Evolutionary conservation across 2,113 vertebrate genomes (phyloP).

Genomic region (Chaetops frenatus): DNA sequence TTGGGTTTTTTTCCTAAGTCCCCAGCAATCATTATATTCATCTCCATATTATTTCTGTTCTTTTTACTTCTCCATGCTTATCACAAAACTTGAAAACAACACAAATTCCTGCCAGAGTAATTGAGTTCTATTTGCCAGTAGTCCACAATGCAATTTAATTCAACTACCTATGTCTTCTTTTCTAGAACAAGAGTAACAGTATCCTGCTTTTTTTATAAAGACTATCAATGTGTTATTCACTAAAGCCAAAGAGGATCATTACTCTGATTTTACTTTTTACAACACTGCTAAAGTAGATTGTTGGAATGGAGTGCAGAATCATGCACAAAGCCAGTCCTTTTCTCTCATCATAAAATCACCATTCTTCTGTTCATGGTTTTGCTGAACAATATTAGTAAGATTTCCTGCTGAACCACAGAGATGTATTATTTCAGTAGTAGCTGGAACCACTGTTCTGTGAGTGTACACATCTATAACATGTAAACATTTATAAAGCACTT

Average conservation of each 20-base stretch:
- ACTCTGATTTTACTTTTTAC: background rate
- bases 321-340: background rate
- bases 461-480: background rate
- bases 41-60: background rate
- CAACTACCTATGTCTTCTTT: background rate
- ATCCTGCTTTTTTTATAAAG: background rate
- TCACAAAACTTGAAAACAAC: background rate
- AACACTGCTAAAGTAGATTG: background rate
- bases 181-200: background rate
- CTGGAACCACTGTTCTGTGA: background rate
- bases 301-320: background rate
- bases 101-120: background rate
- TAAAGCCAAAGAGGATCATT: background rate
- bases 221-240: background rate
- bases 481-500: background rate
- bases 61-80: background rate
- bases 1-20: background rate
- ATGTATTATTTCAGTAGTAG: background rate
- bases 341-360: background rate
- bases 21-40: background rate
- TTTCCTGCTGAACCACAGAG: background rate
- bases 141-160: background rate
- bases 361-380: background rate
- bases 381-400: background rate
- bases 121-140: background rate